phyloP scores from a whole-genome alignment of 2,797 vertebrate species.

The Thunnus albacares region DNA sequence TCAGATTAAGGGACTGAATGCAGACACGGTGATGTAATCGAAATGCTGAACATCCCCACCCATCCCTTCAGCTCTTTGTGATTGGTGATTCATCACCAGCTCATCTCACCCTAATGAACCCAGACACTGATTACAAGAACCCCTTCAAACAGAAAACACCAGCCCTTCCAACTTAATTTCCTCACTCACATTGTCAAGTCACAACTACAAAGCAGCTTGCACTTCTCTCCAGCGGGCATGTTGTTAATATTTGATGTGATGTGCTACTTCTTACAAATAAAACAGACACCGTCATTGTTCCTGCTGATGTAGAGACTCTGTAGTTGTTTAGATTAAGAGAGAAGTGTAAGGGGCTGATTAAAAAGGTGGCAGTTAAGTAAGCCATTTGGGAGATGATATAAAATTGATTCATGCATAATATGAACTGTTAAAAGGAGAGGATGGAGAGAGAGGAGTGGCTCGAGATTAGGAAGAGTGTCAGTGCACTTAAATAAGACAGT shows the following conservation, averaged over 20 bases:
- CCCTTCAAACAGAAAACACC: conserved; percentile 54
- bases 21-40: conserved; percentile 27
- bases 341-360: conserved; percentile 39
- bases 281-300: conserved; percentile 42
- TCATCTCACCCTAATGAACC: conserved; percentile 62
- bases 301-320: conserved; percentile 32
- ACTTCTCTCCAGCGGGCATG: conserved; percentile 37
- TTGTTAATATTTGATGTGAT: conserved; percentile 69
- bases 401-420: conserved; percentile 43
- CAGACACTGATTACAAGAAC: conserved; percentile 67
- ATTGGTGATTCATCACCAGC: conserved; percentile 56
- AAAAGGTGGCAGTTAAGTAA: conserved; percentile 40
- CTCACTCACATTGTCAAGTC: conserved; percentile 40
- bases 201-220: conserved; percentile 46
- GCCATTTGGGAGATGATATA: conserved; percentile 32
- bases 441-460: not conserved
- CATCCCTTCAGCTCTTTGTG: conserved; percentile 28
- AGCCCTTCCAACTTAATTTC: conserved; percentile 62
- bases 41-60: conserved; percentile 36
- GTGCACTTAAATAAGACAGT: conserved; percentile 42
- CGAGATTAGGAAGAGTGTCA: conserved; percentile 39
- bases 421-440: conserved; percentile 36
- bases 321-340: conserved; percentile 31
- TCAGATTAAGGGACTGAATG: conserved; percentile 1
- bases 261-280: conserved; percentile 44